Evolutionary conservation across 2,113 vertebrate species (phyloP).

Genomic region (Cochlearius cochlearius): DNA sequence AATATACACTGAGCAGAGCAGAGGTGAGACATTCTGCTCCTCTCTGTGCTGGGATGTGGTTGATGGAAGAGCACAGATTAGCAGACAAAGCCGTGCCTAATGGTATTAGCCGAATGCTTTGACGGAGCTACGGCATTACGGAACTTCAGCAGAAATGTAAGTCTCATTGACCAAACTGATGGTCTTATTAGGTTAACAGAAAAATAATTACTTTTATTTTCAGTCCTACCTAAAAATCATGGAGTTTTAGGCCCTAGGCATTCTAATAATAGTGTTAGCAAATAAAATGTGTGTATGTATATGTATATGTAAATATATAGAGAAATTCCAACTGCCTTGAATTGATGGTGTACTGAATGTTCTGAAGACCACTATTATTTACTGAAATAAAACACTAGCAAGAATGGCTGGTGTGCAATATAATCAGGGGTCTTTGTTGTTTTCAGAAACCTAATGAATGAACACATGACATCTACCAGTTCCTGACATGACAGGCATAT

Average conservation of each 20-base stretch:
- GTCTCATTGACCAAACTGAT: background rate
- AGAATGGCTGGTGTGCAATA: conserved; percentile 40
- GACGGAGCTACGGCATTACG: background rate
- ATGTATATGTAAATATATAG: background rate
- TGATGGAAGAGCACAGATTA: conserved; percentile 11
- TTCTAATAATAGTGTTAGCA: background rate
- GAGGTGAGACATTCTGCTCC: background rate
- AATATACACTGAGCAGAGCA: background rate
- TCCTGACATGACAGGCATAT: conserved; percentile 77
- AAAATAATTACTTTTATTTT: background rate
- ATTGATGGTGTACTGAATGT: background rate
- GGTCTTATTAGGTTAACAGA: background rate
- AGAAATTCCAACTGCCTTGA: background rate
- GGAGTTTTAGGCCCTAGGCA: background rate
- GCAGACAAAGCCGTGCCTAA: background rate
- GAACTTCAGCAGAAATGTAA: conserved; percentile 28
- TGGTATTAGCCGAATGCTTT: background rate
- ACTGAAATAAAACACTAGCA: conserved; percentile 31
- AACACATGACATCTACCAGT: conserved; percentile 67
- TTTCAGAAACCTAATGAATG: conserved; percentile 60
- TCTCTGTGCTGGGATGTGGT: background rate
- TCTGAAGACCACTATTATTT: conserved; percentile 8
- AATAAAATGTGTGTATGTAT: background rate
- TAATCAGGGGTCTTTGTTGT: conserved; percentile 66
- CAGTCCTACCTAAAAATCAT: background rate